Base-by-base conservation (phyloP, 2,797 vertebrate genomes). In the Sebastes minor region DNA sequence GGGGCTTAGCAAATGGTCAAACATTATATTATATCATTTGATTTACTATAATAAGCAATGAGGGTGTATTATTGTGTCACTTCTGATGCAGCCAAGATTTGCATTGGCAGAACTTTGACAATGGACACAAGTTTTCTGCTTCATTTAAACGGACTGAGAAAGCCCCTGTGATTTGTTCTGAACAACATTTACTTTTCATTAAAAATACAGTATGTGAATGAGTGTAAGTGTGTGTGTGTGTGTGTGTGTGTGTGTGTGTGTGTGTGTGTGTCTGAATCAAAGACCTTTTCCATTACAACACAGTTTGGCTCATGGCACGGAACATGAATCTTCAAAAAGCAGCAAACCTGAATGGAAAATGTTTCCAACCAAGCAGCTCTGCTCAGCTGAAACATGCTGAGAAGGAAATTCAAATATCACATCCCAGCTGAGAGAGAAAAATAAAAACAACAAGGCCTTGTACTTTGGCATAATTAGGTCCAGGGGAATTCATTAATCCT, bases 401-500 rank as follows among this genome's bases (percentile, higher is more conserved):
- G 84, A 91, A 87, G 90, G 90, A 94, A 93, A 94, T 81, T 78
- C 86, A 91, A 92, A 90, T 75, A 86, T 80, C 70, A 90, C 75
- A 83, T 74, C 73, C 61, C 42, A 76, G 82, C 74, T 63, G 78
- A 80, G 68, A 74, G 74, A 71, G 73, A 80, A 82, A 85, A 90
- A 89, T 53, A 77, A 85, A 79, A 92, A 86, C 76, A 86, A 84
- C 74, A 81, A 87, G 85, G 70, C 77, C 85, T 89, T 91, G 77
- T 90, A 74, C 84, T 90, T 77, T 89, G 80, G 83, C 57, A 77
- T 82, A 85, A 89, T 87, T 78, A 81, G 77, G 72, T 92, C 83
- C 88, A 73, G 35, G 87, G 90, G 82, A 92, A 93, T 94, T 92
- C 82, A 91, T 92, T 91, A 78, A 93, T 92, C 91, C 87, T 91